Base-by-base conservation (phyloP, 1,140 invertebrate species). In the Penaeus japonicus region DNA sequence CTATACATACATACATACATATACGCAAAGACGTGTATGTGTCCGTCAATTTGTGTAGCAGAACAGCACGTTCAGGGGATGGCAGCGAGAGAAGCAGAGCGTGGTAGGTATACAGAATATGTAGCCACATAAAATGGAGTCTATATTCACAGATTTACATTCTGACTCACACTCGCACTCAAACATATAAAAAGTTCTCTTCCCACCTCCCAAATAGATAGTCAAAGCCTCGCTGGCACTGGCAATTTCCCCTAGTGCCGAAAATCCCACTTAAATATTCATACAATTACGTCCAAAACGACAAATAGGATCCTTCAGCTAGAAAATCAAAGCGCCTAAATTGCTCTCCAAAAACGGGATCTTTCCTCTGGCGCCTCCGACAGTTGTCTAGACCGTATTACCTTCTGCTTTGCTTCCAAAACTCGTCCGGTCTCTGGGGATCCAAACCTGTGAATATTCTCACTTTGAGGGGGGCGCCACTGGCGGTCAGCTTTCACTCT, bases 241-340 rank as follows among this genome's bases (percentile, higher is more conserved):
- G 47, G 47, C 47, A 47, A 47, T 47, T 47, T 47, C 47, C 47
- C 47, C 47, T 47, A 80, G 78, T 54, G 15, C n/a, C 78, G n/a
- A n/a, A 35, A 80, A 39, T 65, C 85, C 57, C 86, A 83, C 86
- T 88, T 84, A 88, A 88, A 84, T 88, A 88, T 88, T 88, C 86
- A 65, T 88, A 73, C 80, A 82, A 62, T 88, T 88, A 88, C 81
- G 55, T 78, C 80, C 65, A 82, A 88, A 83, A 88, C 80, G 80
- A 62, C 80, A 88, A 88, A 83, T 88, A 59, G 57, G 81, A 88
- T 88, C 80, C 70, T 77, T 88, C 80, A 88, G 65, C 86, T 88
- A 88, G 86, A 88, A 88, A 88, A 88, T 88, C 86, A 88, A 88
- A 88, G 86, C 86, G 70, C 53, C 81, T 88, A 88, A 78, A 88